Evolutionary conservation across 1,140 invertebrate genomes (phyloP), one percentile per base, ranked within the genome.

Genomic region (Lepidurus apus): DNA sequence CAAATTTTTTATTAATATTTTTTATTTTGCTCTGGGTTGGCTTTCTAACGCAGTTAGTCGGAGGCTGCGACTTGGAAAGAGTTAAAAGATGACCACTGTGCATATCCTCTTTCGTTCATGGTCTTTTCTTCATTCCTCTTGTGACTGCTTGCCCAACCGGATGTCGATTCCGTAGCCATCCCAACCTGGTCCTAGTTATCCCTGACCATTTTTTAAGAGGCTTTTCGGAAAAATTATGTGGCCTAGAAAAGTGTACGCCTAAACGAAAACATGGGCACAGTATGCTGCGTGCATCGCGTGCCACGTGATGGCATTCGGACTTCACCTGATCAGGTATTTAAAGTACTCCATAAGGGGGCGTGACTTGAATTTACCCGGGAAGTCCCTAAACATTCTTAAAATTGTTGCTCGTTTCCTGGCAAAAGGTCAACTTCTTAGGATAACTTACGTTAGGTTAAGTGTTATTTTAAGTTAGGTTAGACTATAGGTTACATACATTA

Each of bases 21-120:
- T 11, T 7, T 13, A 21, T 21, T 65, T 21, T 65, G 17, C 21
- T 65, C 8, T 65, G 6, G 13, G 13, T 7, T 13, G 13, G 34
- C 34, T 34, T 34, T 34, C 34, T 34, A 9, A 65, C 1, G 7
- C 17, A 65, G 53, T 65, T 65, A 65, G 9, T 65, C 21, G 53
- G 53, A 65, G 53, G 53, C 53, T 65, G 53, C 5, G 34, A 34
- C 3, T 2, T 4, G 34, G 2, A 34, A 34, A 34, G 53, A 65
- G 53, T 65, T 65, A 65, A 65, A 65, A 65, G 53, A 65, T 65
- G 53, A 17, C 53, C 53, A 65, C 53, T 65, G 53, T 65, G 53
- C 53, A 65, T 65, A 13, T 65, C 53, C 13, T 65, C 21, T 21
- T n/a, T 21, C 17, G 21, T 21, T 65, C 13, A 3, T 34, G 34